Percentiles rank a stretch among this genome's conserved stretches.
Conservation (phyloP, 2,113 vertebrate species). For the Emydura subglobosa region DNA sequence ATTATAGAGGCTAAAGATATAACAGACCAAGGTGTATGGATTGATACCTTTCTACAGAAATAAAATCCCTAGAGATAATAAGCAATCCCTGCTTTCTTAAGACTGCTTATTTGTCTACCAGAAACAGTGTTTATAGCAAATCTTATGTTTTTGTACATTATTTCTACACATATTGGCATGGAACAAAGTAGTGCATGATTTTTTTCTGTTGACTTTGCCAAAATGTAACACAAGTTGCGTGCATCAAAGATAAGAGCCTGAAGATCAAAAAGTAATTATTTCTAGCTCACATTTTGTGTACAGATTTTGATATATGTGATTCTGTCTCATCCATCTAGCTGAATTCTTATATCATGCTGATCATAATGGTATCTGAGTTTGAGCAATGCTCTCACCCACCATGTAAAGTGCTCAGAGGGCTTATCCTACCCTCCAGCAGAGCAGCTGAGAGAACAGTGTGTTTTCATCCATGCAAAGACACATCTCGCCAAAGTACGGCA, state of each 20-base stretch:
- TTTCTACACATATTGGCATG: conserved; percentile 1
- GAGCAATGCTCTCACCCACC: neutral
- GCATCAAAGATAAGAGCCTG: conserved; percentile 4
- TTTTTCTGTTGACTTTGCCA: too few species aligned
- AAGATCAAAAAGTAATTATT: neutral
- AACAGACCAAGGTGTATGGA: neutral
- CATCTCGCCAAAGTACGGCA: neutral
- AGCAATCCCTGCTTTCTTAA: conserved; percentile 20
- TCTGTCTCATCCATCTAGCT: neutral
- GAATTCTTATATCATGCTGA: neutral
- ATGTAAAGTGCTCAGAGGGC: too few species aligned
- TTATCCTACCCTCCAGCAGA: neutral
- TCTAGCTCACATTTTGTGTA: neutral
- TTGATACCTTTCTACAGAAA: conserved; percentile 25
- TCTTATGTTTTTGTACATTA: conserved; percentile 17
- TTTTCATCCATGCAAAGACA: accelerated
- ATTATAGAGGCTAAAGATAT: conserved; percentile 44
- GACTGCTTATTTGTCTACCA: conserved; percentile 29
- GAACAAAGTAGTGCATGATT: neutral
- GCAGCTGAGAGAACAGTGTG: accelerated
- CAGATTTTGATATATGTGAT: neutral
- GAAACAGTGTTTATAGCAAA: conserved; percentile 6
- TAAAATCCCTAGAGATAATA: conserved; percentile 29
- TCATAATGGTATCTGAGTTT: neutral
- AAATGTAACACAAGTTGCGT: neutral